These are phyloP conservation scores for Lagria hirta DNA, from an alignment of 2,888 invertebrate species.

Conservation along the genomic window DNA sequence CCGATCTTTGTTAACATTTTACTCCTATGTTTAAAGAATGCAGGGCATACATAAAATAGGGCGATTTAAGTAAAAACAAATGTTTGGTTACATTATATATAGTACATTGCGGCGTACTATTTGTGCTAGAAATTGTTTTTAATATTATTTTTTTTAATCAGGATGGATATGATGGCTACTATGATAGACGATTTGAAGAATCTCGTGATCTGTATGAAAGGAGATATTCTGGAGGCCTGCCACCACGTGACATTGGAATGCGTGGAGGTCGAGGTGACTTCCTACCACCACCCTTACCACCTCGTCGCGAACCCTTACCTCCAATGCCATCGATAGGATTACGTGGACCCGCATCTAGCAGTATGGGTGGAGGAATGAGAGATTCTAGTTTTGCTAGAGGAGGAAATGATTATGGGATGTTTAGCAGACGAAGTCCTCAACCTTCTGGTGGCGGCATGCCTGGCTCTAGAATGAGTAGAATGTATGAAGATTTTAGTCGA, in stretches of 20 bases:
- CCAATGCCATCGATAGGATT: slow-evolving; percentile 62
- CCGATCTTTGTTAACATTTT: too few species aligned
- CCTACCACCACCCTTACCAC: slow-evolving; percentile 70
- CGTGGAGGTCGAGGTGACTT: slow-evolving; percentile 64
- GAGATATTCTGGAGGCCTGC: slow-evolving; percentile 67
- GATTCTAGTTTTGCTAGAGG: slow-evolving; percentile 62
- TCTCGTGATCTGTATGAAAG: slow-evolving; percentile 80
- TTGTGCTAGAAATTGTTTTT: too few species aligned
- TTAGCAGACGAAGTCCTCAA: slow-evolving; percentile 80
- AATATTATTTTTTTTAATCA: slow-evolving; percentile 40
- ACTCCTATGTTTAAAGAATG: too few species aligned
- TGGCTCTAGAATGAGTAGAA: slow-evolving; percentile 58
- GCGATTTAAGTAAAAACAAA: too few species aligned
- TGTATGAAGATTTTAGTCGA: slow-evolving; percentile 86
- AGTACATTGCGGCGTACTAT: too few species aligned
- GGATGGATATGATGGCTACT: slow-evolving; percentile 78
- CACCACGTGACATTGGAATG: slow-evolving; percentile 52
- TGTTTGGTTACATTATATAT: too few species aligned
- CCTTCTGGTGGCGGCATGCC: slow-evolving; percentile 54
- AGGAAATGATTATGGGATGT: slow-evolving; percentile 72
- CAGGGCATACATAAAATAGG: too few species aligned
- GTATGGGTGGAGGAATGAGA: slow-evolving; percentile 67
- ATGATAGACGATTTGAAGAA: slow-evolving; percentile 79
- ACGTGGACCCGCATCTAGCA: slow-evolving; percentile 62
- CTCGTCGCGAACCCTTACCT: slow-evolving; percentile 75